These are phyloP conservation scores for Helarctos malayanus DNA, from an alignment of 2,797 vertebrate species.

Conservation along the genomic window DNA sequence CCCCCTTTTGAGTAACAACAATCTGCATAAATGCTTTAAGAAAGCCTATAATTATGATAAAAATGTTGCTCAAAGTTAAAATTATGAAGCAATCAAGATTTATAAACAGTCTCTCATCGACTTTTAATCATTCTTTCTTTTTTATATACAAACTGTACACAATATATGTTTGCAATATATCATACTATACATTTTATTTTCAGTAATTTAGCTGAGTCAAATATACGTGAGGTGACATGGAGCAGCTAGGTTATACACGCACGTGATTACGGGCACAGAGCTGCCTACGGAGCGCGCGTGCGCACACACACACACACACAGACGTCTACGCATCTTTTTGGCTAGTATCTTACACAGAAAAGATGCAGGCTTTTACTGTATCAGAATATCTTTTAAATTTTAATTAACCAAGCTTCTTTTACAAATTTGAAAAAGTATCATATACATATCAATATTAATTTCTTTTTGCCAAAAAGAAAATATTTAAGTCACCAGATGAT, in stretches of 20 bases:
- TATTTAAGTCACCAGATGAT: not conserved
- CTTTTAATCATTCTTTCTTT: constrained; percentile 92
- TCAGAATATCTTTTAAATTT: constrained; percentile 8
- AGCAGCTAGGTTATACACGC: constrained; percentile 4
- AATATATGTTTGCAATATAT: constrained; percentile 90
- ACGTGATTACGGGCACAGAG: not conserved
- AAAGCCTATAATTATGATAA: constrained; percentile 94
- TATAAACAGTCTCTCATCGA: constrained; percentile 93
- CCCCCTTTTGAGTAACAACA: constrained; percentile 92
- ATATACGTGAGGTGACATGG: constrained; percentile 59
- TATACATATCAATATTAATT: not conserved
- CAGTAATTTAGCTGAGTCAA: constrained; percentile 81
- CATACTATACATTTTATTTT: constrained; percentile 88
- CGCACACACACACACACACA: not conserved
- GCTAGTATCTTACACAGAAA: constrained; percentile 16
- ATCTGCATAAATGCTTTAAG: constrained; percentile 93
- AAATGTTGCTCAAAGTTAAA: constrained; percentile 94
- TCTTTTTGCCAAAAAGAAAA: not conserved
- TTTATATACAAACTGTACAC: constrained; percentile 91
- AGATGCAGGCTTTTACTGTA: not conserved
- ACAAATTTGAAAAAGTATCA: constrained; percentile 13
- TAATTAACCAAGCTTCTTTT: not conserved
- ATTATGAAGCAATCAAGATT: constrained; percentile 95
- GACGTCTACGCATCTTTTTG: not conserved
- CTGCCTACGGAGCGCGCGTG: not conserved